Evolutionary conservation across 1,140 invertebrate species (phyloP).

Genomic region (Micrasema minimum): DNA sequence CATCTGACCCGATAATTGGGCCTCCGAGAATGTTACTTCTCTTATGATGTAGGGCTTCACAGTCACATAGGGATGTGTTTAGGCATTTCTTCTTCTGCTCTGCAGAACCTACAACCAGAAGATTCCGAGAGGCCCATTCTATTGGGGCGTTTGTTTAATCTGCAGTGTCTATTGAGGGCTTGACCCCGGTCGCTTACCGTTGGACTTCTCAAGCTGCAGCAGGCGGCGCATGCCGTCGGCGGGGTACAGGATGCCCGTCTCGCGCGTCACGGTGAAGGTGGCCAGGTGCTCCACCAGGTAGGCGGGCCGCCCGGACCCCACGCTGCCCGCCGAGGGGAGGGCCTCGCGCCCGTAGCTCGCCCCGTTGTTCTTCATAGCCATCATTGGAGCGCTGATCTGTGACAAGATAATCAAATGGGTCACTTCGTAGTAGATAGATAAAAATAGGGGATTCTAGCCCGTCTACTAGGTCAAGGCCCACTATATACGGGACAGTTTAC

Average conservation of each 20-base stretch:
- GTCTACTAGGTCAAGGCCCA: no score
- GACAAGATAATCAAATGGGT: no score
- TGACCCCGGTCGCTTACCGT: constrained; percentile 67
- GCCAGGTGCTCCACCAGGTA: constrained; percentile 97
- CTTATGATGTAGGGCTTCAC: no score
- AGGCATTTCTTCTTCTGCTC: no score
- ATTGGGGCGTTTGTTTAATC: neutral
- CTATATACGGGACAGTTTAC: no score
- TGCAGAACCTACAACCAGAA: no score
- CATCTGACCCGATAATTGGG: no score
- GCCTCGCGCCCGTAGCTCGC: constrained; percentile 35
- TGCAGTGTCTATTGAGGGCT: neutral
- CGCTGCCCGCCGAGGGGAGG: constrained; percentile 1
- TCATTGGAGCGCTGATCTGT: constrained; percentile 26
- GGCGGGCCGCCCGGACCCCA: constrained; percentile 71
- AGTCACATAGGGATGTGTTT: no score
- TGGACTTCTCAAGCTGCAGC: constrained; percentile 95
- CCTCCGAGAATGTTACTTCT: no score
- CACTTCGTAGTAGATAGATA: no score
- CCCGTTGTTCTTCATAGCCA: constrained; percentile 48
- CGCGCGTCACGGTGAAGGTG: constrained; percentile 93
- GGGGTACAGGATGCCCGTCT: constrained; percentile 87
- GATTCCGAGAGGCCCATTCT: no score
- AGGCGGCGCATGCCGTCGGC: constrained; percentile 96
- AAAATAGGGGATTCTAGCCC: no score